A percentile compares a stretch with the other conserved stretches of the same genome.
Evolutionary conservation across 1,140 invertebrate species (phyloP).

Genomic region (Heliothis subflexa): DNA sequence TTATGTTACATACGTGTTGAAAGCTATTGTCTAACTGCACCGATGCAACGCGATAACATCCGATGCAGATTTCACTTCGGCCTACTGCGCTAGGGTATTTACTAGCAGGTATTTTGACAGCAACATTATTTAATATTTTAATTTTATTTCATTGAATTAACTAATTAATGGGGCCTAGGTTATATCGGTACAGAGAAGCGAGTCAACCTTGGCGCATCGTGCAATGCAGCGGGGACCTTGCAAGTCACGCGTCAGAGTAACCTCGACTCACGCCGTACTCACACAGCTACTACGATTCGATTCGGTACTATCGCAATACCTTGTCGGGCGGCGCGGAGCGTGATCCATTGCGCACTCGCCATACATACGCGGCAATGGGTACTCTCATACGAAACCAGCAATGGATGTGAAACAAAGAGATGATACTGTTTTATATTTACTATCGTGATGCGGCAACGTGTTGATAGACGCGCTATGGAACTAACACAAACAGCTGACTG

Average conservation of each 20-base stretch:
- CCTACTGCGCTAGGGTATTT: slow-evolving; percentile 27
- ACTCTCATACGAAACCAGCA: slow-evolving; percentile 40
- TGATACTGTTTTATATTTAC: slow-evolving; percentile 44
- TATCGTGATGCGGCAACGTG: slow-evolving; percentile 60
- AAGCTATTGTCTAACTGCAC: slow-evolving; percentile 62
- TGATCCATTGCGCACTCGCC: slow-evolving; percentile 65
- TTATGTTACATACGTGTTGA: slow-evolving; percentile 52
- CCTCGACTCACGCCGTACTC: slow-evolving; percentile 83
- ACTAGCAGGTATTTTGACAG: neutral
- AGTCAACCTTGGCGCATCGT: slow-evolving; percentile 85
- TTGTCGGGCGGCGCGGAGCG: slow-evolving; percentile 54
- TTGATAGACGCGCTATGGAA: slow-evolving; percentile 77
- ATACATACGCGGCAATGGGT: neutral
- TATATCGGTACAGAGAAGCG: slow-evolving; percentile 71
- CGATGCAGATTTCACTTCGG: slow-evolving; percentile 77
- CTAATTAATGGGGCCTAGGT: slow-evolving; percentile 60
- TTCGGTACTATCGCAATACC: slow-evolving; percentile 63
- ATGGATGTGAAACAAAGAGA: slow-evolving; percentile 53
- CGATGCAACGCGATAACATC: slow-evolving; percentile 64
- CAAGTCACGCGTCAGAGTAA: slow-evolving; percentile 86
- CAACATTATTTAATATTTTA: neutral
- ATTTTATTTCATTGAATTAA: slow-evolving; percentile 35
- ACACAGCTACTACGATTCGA: slow-evolving; percentile 69
- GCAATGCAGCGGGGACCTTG: slow-evolving; percentile 85
- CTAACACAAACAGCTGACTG: slow-evolving; percentile 82